Base-by-base conservation (phyloP, 1,140 invertebrate genomes). In the Archegozetes longisetosus region DNA sequence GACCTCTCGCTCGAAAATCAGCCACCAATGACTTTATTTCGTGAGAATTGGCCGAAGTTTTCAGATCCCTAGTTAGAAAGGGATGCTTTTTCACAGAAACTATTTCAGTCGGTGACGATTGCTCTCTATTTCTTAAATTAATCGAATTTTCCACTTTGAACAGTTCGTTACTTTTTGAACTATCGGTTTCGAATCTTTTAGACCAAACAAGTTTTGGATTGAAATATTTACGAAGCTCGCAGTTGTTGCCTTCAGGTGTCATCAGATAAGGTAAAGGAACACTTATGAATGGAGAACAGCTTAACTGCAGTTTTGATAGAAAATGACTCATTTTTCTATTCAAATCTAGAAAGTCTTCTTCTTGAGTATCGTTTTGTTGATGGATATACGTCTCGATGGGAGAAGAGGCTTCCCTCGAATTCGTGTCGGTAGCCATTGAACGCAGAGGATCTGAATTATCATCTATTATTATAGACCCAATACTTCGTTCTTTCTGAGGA, bases 181-280 rank as follows among this genome's bases (percentile, higher is more conserved):
- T 58, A 49, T 64, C 56, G 29, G 60, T 63, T 14, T 65, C 61
- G 53, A 78, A 71, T 26, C 72, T 66, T 2, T 74, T 68, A 1
- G 86, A 88, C 72, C 80, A 84, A 70, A 83, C 92, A 13, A 92
- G 78, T 62, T 88, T 82, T 22, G 80, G 74, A 0, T 86, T 82
- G 66, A 92, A 89, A 67, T 83, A 91, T 23, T 74, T 75, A 12
- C 88, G 74, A 1, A 93, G 69, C 23, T 78, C 72, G 70, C 88
- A 92, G 61, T 82, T 82, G 25, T 81, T 77, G 0, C 90, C 89
- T 1, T 72, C 73, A 67, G 88, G 84, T 0, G 88, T 90, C 71
- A 93, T 88, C 60, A 96, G 71, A 72, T 85, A 95, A 0, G 93
- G 93, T 48, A 92, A 76, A 0, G 82, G 79, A 66, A 88, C 86